Evolutionary conservation across 2,113 vertebrate genomes (phyloP).

Genomic region (Natator depressus): DNA sequence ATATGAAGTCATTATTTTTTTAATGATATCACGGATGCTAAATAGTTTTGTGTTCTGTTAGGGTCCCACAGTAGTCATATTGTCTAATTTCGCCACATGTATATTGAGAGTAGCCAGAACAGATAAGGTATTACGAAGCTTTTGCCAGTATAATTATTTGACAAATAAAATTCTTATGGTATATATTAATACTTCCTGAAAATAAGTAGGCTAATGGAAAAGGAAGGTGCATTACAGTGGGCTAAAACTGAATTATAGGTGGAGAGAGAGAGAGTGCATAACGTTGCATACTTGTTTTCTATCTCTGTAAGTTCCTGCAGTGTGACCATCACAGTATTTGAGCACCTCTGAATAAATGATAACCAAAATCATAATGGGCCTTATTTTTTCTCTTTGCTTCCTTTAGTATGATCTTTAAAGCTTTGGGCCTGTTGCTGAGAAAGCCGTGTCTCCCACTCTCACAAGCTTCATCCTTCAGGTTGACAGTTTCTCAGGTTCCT

Average conservation of each 20-base stretch:
- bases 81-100: not conserved
- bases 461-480: not conserved
- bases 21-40: not conserved
- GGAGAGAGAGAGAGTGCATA: constrained; percentile 18
- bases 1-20: not conserved
- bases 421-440: not conserved
- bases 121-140: constrained; percentile 17
- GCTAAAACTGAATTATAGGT: constrained; percentile 9
- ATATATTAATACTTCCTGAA: constrained; percentile 27
- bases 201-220: constrained; percentile 31
- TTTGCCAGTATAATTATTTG: constrained; percentile 26
- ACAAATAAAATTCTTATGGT: constrained; percentile 22
- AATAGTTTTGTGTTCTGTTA: not conserved
- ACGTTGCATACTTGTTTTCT: not conserved
- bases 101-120: not conserved
- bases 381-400: not conserved
- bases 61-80: not conserved
- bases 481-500: not conserved
- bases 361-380: not conserved
- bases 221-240: constrained; percentile 1
- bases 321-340: not conserved
- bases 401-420: not conserved
- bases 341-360: not conserved
- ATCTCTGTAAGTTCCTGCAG: not conserved
- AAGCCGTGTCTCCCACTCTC: not conserved